Evolutionary conservation across 2,113 vertebrate genomes (phyloP).

Genomic region (Anser brachyrhynchus): DNA sequence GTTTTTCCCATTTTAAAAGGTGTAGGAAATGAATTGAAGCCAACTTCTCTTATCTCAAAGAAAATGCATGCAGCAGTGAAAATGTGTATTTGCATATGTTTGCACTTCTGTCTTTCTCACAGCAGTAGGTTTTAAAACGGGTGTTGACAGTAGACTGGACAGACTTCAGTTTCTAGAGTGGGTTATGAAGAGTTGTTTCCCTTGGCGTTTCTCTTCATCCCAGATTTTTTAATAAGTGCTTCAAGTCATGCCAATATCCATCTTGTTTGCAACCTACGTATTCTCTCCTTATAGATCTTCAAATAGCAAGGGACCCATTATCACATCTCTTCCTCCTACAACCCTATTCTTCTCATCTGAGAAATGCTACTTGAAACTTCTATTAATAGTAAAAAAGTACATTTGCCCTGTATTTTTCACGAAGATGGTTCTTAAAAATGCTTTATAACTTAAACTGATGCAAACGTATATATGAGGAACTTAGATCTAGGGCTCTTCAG

Average conservation of each 20-base stretch:
- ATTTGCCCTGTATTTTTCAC: conserved; percentile 23
- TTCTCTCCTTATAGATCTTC: conserved; percentile 25
- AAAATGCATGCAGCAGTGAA: background rate
- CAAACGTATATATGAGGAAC: background rate
- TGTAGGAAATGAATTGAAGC: background rate
- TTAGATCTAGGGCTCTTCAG: background rate
- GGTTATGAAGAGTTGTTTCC: background rate
- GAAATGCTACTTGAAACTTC: background rate
- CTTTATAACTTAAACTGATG: conserved; percentile 1
- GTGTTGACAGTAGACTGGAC: background rate
- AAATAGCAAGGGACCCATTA: conserved; percentile 48
- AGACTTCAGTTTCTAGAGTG: background rate
- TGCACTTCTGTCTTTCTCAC: background rate
- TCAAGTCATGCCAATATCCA: background rate
- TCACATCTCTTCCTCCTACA: conserved; percentile 36
- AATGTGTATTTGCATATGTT: background rate
- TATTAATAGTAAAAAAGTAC: conserved; percentile 12
- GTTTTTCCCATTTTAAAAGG: background rate
- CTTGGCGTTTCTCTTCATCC: background rate
- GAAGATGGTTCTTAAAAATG: conserved; percentile 3
- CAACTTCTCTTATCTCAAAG: background rate
- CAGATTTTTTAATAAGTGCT: background rate
- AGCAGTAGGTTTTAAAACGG: background rate
- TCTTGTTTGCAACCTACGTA: background rate
- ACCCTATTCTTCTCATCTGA: background rate